phyloP scores from a whole-genome alignment of 1,140 invertebrate genomes.

The Papilio machaon region DNA sequence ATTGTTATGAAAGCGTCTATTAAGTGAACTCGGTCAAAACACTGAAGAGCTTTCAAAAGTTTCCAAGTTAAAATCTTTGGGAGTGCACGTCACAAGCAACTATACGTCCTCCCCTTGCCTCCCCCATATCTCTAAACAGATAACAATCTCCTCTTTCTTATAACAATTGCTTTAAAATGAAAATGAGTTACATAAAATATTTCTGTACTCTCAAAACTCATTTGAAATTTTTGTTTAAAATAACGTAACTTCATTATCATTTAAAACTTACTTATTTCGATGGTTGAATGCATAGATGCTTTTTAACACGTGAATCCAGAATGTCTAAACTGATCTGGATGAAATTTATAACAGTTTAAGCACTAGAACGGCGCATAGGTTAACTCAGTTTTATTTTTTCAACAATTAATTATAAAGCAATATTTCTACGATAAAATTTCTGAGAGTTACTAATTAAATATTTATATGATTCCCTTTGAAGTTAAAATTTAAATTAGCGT shows the following conservation, averaged over 20 bases:
- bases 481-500: conserved; percentile 2
- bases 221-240: no score
- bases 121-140: background rate
- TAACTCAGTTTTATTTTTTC: background rate
- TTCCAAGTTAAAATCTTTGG: conserved; percentile 15
- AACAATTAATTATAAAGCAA: background rate
- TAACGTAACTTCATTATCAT: no score
- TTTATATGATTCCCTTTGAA: background rate
- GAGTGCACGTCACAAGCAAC: conserved; percentile 16
- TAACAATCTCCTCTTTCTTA: conserved; percentile 7
- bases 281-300: no score
- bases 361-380: background rate
- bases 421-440: background rate
- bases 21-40: conserved; percentile 14
- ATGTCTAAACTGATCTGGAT: no score
- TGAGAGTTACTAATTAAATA: background rate
- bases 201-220: background rate
- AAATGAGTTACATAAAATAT: background rate
- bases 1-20: conserved; percentile 11
- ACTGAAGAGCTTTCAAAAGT: conserved; percentile 24
- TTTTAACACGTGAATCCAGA: no score
- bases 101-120: background rate
- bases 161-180: conserved; percentile 10
- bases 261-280: no score
- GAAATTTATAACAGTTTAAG: background rate